Conservation (phyloP, 2,113 vertebrate genomes). For the Alectura lathami region DNA sequence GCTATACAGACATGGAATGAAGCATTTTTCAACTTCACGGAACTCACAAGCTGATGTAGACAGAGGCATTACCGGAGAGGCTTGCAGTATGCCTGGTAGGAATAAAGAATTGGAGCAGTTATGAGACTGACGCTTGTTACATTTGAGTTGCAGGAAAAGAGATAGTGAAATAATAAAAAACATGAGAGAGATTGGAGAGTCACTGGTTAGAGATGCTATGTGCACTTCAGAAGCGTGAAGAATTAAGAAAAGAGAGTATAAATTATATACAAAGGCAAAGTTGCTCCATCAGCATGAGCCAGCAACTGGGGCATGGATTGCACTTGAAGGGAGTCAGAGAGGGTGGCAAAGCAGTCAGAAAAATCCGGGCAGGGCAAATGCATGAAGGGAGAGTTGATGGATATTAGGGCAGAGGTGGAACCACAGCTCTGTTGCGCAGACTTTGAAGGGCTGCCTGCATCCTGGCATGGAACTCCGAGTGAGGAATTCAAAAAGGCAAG, state of each 20-base stretch:
- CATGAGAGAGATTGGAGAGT: not conserved
- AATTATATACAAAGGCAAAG: not conserved
- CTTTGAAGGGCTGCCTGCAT: not conserved
- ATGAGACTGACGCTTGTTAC: not conserved
- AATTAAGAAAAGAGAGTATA: not conserved
- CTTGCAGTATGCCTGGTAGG: not conserved
- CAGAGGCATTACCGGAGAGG: not conserved
- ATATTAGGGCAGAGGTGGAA: not conserved
- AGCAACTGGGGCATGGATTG: fast-evolving
- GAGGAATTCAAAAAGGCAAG: not conserved
- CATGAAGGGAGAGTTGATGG: not conserved
- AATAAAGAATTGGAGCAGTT: not conserved
- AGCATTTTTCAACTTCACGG: not conserved
- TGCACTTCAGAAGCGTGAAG: not conserved
- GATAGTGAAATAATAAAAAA: not conserved
- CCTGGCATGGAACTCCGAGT: not conserved
- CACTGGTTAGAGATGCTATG: not conserved
- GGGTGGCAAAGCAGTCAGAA: not conserved
- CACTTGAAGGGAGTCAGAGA: not conserved
- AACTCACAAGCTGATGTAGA: not conserved
- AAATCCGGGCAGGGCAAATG: not conserved
- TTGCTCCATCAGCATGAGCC: not conserved
- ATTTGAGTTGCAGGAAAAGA: not conserved
- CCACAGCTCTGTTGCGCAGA: not conserved
- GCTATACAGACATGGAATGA: not conserved